Evolutionary conservation across 2,797 vertebrate genomes (phyloP).

Genomic region (Sebastes glaucus): DNA sequence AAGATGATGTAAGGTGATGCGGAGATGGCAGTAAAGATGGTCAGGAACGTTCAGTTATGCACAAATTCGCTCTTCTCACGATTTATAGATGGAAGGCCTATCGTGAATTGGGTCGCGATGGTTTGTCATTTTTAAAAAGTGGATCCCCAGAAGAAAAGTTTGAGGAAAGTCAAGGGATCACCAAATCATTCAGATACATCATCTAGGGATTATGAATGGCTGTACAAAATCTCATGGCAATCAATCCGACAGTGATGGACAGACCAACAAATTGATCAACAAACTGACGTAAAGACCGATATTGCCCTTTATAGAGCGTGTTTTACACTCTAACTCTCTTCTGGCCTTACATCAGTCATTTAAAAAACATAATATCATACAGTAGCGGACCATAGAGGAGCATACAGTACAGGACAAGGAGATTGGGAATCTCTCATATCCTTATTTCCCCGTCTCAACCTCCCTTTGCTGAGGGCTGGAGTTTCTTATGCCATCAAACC

Average conservation of each 20-base stretch:
- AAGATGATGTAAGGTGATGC: too few relatives aligned
- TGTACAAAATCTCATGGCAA: neutral
- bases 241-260: neutral
- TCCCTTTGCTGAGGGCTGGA: slow-evolving; percentile 51
- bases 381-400: slow-evolving; percentile 6
- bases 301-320: neutral
- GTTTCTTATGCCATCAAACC: slow-evolving; percentile 73
- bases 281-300: neutral
- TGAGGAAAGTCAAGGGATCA: neutral
- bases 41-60: too few relatives aligned
- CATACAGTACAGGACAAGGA: slow-evolving; percentile 17
- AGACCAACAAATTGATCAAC: neutral
- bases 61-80: too few relatives aligned
- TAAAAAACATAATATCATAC: neutral
- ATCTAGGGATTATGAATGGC: neutral
- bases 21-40: too few relatives aligned
- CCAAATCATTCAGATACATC: neutral
- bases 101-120: too few relatives aligned
- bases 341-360: slow-evolving; percentile 1
- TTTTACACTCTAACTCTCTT: neutral
- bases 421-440: slow-evolving; percentile 43
- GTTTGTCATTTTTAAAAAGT: too few relatives aligned
- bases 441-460: slow-evolving; percentile 57
- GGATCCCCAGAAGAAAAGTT: too few relatives aligned
- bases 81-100: too few relatives aligned